Evolutionary conservation across 2,113 vertebrate genomes (phyloP).

Genomic region (Cichladusa arquata): DNA sequence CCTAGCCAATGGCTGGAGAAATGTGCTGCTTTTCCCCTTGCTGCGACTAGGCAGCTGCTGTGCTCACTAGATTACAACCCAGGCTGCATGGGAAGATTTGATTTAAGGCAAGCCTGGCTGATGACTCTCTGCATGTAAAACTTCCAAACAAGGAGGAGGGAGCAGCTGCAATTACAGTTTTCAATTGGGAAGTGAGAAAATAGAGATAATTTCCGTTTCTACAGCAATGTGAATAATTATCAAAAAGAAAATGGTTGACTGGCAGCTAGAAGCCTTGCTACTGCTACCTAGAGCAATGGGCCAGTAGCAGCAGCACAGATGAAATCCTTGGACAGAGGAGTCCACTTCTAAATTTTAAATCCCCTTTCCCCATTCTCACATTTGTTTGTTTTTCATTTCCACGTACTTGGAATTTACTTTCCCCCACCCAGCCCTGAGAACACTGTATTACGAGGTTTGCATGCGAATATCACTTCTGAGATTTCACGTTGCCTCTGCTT

Average conservation of each 20-base stretch:
- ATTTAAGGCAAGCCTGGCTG: conserved; percentile 56
- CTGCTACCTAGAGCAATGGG: conserved; percentile 5
- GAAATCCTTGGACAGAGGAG: background rate
- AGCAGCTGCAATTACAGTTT: conserved; percentile 63
- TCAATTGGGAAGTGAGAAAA: conserved; percentile 64
- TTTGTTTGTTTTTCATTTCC: background rate
- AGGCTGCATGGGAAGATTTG: conserved; percentile 48
- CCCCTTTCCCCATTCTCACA: background rate
- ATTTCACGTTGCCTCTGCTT: background rate
- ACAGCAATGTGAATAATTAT: conserved; percentile 56
- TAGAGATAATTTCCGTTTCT: conserved; percentile 59
- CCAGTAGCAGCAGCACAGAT: background rate
- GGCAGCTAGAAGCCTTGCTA: conserved; percentile 39
- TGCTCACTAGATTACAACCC: conserved; percentile 12
- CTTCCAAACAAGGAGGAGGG: conserved; percentile 60
- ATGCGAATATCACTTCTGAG: background rate
- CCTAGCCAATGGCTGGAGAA: conserved; percentile 8
- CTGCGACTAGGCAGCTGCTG: conserved; percentile 21
- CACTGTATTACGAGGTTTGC: background rate
- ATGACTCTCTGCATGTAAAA: conserved; percentile 49
- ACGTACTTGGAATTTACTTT: background rate
- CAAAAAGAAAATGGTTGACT: conserved; percentile 39
- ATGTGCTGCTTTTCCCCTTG: conserved; percentile 17
- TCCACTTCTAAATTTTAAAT: background rate
- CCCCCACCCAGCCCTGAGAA: background rate